A percentile compares a stretch with the other conserved stretches of the same genome.
phyloP scores from a whole-genome alignment of 2,113 vertebrate species.

The Ophthalmolycus amberensis region DNA sequence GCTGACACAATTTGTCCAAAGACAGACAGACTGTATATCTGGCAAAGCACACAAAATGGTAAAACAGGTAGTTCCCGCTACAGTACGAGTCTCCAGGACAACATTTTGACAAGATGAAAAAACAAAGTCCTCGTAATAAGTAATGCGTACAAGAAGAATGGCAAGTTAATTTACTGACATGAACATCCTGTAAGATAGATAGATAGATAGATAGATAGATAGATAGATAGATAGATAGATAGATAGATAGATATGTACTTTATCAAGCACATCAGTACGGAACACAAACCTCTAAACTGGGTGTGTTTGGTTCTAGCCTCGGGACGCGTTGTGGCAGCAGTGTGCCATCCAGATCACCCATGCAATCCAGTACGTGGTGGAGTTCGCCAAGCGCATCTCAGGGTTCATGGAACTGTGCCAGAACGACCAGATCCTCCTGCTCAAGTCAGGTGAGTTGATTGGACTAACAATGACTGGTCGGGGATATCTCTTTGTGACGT shows the following conservation, averaged over 20 bases:
- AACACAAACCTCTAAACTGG: neutral
- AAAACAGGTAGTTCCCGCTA: neutral
- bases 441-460: conserved; percentile 93
- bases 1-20: neutral
- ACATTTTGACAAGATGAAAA: neutral
- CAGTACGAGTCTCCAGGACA: neutral
- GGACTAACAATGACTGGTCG: neutral
- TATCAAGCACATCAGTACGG: neutral
- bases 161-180: neutral
- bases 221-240: no score
- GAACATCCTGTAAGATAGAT: neutral
- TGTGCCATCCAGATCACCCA: conserved; percentile 99
- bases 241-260: no score
- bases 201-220: no score
- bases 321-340: conserved; percentile 98
- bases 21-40: neutral
- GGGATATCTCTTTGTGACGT: neutral
- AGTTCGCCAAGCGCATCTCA: conserved; percentile 98
- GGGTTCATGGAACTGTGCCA: conserved; percentile 99
- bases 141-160: neutral
- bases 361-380: conserved; percentile 98
- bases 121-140: neutral
- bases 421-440: conserved; percentile 98
- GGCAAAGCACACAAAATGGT: neutral
- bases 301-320: conserved; percentile 83